Evolutionary conservation across 2,113 vertebrate species (phyloP), one percentile per base, ranked within the genome.

Genomic region (Lanius ludovicianus): DNA sequence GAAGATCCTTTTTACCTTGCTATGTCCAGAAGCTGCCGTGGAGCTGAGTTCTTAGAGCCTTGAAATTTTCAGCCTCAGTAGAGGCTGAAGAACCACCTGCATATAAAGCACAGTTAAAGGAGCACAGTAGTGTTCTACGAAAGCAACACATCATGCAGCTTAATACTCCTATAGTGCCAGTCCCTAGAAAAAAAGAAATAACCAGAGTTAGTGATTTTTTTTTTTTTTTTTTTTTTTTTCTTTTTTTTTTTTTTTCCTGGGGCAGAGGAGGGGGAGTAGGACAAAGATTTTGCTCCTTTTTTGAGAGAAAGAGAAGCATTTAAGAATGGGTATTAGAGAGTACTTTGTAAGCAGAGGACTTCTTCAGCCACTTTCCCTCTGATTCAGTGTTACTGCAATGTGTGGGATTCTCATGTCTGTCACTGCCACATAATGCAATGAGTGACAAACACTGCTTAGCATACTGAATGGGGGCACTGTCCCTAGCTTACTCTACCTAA

Each of bases 401-500:
- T 75, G 76, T n/a, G 28, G 85, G 67, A 55, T 90, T 95, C 83
- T 52, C 35, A 65, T 44, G 84, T 69, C 96, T 94, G 92, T 97
- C 97, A 84, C 35, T 95, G 90, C 87, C 64, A 47, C 85, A 77
- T 84, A 96, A 92, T 70, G 56, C 96, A 97, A 92, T 74, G 96
- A 97, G 93, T 97, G 97, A 96, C 95, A 98, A 96, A 94, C 71
- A 65, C 90, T 97, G 83, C 91, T 98, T 98, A 98, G 98, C 97
- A 97, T 97, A 89, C 92, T 52, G 94, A 94, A 90, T 60, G 47
- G 94, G 90, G 42, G 37, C 97, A 97, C 93, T 95, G 93, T 97
- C 95, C 95, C 96, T 62, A 76, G 96, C 93, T 97, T 98, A 98
- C 98, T 98, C 94, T 98, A 95, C 97, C 97, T 98, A 98, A 98